Percentiles rank a stretch among this genome's conserved stretches.
phyloP scores from a whole-genome alignment of 35 echinoderm and acorn worm species.

The Heliocidaris tuberculata region DNA sequence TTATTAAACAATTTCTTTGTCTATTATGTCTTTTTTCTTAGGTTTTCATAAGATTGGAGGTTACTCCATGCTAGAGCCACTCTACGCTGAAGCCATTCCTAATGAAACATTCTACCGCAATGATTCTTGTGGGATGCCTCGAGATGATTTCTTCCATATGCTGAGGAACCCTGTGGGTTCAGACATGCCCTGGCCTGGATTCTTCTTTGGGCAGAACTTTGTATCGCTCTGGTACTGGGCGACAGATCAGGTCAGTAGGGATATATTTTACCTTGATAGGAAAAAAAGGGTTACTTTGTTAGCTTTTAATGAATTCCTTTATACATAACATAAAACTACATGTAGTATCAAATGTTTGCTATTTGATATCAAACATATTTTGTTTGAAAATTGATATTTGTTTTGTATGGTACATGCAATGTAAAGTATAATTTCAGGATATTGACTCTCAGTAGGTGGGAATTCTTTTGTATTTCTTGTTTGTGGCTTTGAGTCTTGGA shows the following conservation, averaged over 20 bases:
- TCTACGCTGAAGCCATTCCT: conserved; percentile 65
- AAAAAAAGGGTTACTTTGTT: too few species aligned
- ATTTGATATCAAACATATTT: too few species aligned
- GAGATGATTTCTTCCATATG: conserved; percentile 81
- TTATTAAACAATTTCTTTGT: not conserved
- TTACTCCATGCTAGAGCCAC: conserved; percentile 51
- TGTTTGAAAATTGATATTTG: too few species aligned
- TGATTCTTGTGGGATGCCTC: conserved; percentile 74
- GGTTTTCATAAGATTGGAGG: conserved; percentile 83
- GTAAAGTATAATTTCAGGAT: too few species aligned
- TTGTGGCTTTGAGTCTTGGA: too few species aligned
- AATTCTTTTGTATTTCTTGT: too few species aligned
- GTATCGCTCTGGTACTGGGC: conserved; percentile 90
- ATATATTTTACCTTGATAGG: too few species aligned
- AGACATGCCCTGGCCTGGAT: conserved; percentile 90
- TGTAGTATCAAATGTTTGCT: too few species aligned
- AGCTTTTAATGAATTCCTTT: too few species aligned
- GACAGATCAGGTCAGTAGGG: conserved; percentile 75
- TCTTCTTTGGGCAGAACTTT: conserved; percentile 75
- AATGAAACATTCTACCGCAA: conserved; percentile 75
- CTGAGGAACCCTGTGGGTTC: conserved; percentile 60
- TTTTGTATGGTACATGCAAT: too few species aligned
- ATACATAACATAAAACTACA: too few species aligned
- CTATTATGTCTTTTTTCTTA: not conserved
- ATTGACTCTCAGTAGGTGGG: too few species aligned